These are phyloP conservation scores for Telmatherina bonti DNA, from an alignment of 2,797 vertebrate genomes.

Conservation along the genomic window DNA sequence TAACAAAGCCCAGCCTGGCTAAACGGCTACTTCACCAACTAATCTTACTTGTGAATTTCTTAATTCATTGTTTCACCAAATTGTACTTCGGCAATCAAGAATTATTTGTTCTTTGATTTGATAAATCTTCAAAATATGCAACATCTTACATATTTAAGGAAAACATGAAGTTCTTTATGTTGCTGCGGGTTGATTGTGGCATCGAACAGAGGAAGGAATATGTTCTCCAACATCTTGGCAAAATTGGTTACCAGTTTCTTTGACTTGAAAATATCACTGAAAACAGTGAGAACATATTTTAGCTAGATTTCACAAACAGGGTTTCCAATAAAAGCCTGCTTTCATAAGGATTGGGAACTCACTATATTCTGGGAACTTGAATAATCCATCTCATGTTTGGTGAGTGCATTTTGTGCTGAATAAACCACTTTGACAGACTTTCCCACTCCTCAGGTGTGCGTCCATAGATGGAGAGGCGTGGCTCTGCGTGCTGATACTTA, in stretches of 20 bases:
- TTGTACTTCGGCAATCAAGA: background rate
- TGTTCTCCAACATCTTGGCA: constrained; percentile 95
- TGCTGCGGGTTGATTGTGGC: constrained; percentile 93
- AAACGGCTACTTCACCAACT: background rate
- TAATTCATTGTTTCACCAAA: background rate
- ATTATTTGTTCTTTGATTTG: background rate
- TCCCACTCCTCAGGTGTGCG: constrained; percentile 90
- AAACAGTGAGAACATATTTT: constrained; percentile 48
- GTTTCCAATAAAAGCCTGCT: background rate
- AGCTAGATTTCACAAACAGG: background rate
- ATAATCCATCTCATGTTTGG: constrained; percentile 97
- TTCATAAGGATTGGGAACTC: constrained; percentile 68
- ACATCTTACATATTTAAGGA: constrained; percentile 92
- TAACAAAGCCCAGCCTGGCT: background rate
- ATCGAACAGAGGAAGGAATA: constrained; percentile 94
- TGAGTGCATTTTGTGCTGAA: constrained; percentile 93
- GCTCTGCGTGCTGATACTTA: constrained; percentile 97
- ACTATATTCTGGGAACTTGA: constrained; percentile 98
- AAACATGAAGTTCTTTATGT: constrained; percentile 91
- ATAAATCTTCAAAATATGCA: background rate
- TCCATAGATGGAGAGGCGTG: constrained; percentile 95
- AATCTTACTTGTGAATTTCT: background rate
- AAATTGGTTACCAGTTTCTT: constrained; percentile 92
- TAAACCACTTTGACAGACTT: constrained; percentile 93
- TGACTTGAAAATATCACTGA: constrained; percentile 95